phyloP scores from a whole-genome alignment of 2,888 invertebrate species.

The Xylota segnis region DNA sequence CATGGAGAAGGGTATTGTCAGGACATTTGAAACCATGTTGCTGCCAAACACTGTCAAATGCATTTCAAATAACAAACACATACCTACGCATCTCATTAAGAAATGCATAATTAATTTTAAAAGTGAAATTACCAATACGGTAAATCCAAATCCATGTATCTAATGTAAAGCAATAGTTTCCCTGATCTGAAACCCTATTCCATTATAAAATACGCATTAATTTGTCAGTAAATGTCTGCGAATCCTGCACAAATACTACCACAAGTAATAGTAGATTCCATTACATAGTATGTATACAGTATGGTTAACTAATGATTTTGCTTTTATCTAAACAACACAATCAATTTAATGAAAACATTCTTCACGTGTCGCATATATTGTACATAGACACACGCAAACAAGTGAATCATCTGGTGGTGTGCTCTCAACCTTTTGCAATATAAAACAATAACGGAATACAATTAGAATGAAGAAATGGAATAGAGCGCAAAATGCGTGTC shows the following conservation, averaged over 20 bases:
- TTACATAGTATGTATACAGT: background rate
- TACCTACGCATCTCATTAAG: background rate
- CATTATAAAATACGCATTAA: background rate
- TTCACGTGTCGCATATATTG: slow-evolving; percentile 43
- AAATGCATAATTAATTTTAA: background rate
- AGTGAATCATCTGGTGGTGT: slow-evolving; percentile 51
- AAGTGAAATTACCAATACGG: background rate
- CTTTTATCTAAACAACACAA: slow-evolving; percentile 59
- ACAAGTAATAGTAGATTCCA: background rate
- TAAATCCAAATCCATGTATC: background rate
- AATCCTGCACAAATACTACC: background rate
- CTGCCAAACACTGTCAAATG: too few relatives aligned
- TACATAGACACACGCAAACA: slow-evolving; percentile 38
- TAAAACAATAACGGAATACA: slow-evolving; percentile 43
- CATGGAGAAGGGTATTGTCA: too few relatives aligned
- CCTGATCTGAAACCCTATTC: background rate
- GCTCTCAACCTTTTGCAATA: slow-evolving; percentile 13
- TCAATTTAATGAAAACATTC: slow-evolving; percentile 63
- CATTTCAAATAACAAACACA: too few relatives aligned
- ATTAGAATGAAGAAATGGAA: slow-evolving; percentile 52
- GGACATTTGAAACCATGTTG: too few relatives aligned
- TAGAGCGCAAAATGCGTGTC: slow-evolving; percentile 46
- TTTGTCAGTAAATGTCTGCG: background rate
- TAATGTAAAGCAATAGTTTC: background rate
- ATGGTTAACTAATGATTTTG: slow-evolving; percentile 38